These are phyloP conservation scores for Antedon bifida DNA, from an alignment of 35 echinoderm and acorn worm genomes.

Conservation along the genomic window DNA sequence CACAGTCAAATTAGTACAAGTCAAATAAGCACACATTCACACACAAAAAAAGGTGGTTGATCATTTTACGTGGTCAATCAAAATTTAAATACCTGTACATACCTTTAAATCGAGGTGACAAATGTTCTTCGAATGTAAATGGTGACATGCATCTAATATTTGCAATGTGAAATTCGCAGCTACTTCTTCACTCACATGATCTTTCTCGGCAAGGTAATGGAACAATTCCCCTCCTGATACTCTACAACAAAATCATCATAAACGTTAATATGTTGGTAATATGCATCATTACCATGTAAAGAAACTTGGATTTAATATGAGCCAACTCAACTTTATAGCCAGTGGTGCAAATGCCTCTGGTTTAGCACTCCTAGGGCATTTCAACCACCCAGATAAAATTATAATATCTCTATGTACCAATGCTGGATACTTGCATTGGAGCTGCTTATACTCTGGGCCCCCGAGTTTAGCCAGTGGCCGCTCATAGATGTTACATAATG, in stretches of 20 bases:
- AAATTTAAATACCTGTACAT: neutral
- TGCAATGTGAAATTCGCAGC: slow-evolving; percentile 83
- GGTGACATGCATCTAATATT: slow-evolving; percentile 76
- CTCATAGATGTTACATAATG: too few relatives aligned
- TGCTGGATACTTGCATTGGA: too few relatives aligned
- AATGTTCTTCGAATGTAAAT: slow-evolving; percentile 70
- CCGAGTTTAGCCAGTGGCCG: too few relatives aligned
- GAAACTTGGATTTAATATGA: too few relatives aligned
- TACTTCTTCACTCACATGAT: slow-evolving; percentile 76
- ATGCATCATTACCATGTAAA: neutral
- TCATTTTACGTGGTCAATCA: too few relatives aligned
- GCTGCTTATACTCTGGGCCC: too few relatives aligned
- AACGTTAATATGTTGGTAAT: neutral
- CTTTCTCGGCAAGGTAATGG: slow-evolving; percentile 87
- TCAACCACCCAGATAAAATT: too few relatives aligned
- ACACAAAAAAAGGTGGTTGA: too few relatives aligned
- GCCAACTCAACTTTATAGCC: neutral
- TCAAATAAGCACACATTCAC: too few relatives aligned
- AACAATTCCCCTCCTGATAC: slow-evolving; percentile 93
- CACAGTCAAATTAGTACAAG: too few relatives aligned
- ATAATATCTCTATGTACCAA: too few relatives aligned
- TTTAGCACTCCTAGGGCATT: too few relatives aligned
- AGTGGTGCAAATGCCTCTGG: neutral
- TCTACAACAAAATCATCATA: slow-evolving; percentile 28
- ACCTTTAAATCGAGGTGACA: slow-evolving; percentile 96